Conservation (phyloP, 2,888 invertebrate genomes). For the Agrotis clavis region DNA sequence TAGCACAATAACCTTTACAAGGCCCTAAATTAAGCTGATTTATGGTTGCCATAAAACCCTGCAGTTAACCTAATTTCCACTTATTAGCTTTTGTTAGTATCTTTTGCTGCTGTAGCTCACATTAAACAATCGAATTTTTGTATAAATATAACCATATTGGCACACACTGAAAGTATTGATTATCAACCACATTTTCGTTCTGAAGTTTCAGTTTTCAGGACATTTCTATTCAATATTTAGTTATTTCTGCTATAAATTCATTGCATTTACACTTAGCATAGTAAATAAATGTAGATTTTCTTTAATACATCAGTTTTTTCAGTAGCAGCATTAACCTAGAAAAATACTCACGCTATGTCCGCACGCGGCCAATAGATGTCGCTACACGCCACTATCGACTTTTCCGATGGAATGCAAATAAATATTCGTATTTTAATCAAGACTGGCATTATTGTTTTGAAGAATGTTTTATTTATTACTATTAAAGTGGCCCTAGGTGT, state of each 20-base stretch:
- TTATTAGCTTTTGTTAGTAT: conserved; percentile 45
- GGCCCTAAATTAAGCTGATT: conserved; percentile 54
- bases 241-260: not conserved
- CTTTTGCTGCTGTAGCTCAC: conserved; percentile 9
- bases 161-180: conserved; percentile 45
- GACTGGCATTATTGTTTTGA: conserved; percentile 22
- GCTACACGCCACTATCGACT: conserved; percentile 70
- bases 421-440: conserved; percentile 38
- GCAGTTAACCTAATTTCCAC: conserved; percentile 59
- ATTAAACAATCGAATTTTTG: conserved; percentile 17
- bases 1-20: conserved; percentile 46
- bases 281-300: conserved; percentile 8
- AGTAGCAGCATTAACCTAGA: conserved; percentile 71
- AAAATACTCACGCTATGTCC: conserved; percentile 61
- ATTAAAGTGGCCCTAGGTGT: conserved; percentile 31
- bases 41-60: conserved; percentile 50
- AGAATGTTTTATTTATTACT: conserved; percentile 51
- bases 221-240: not conserved
- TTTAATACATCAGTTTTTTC: conserved; percentile 9
- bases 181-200: conserved; percentile 51
- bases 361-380: conserved; percentile 75
- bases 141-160: conserved; percentile 23
- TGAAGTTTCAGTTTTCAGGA: conserved; percentile 4
- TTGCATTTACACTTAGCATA: not conserved
- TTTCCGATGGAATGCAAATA: conserved; percentile 50